Evolutionary conservation across 2,888 invertebrate species (phyloP).

Genomic region (Megalurothrips usitatus): DNA sequence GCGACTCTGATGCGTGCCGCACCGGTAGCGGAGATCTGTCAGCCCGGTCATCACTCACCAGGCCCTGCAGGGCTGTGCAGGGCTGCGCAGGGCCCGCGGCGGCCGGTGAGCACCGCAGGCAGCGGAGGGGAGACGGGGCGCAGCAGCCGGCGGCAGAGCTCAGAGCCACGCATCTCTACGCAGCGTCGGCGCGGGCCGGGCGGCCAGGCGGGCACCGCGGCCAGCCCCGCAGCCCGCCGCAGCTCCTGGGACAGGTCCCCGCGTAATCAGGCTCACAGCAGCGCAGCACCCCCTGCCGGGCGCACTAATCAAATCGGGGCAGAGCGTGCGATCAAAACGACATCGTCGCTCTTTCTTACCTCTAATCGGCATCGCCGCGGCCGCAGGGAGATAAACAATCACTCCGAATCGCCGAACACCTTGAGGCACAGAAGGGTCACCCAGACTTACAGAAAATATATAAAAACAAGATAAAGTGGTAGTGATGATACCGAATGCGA

Average conservation of each 20-base stretch:
- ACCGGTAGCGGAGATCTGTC: slow-evolving; percentile 18
- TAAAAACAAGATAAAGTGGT: no score
- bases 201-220: no score
- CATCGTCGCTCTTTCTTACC: background rate
- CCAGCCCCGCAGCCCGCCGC: no score
- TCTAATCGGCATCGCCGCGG: background rate
- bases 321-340: background rate
- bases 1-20: no score
- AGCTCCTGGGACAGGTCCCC: background rate
- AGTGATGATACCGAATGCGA: no score
- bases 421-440: no score
- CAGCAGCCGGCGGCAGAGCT: background rate
- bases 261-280: background rate
- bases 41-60: slow-evolving; percentile 2
- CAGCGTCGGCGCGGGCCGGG: no score
- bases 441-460: no score
- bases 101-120: background rate
- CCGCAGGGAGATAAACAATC: no score
- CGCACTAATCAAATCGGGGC: background rate
- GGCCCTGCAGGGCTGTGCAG: background rate
- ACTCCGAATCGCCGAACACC: no score
- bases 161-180: background rate
- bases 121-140: background rate
- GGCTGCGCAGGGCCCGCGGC: background rate
- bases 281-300: background rate